A percentile compares a stretch with the other conserved stretches of the same genome.
These are phyloP conservation scores for Myotis findleyi DNA, from an alignment of 2,797 vertebrate genomes.

Conservation along the genomic window DNA sequence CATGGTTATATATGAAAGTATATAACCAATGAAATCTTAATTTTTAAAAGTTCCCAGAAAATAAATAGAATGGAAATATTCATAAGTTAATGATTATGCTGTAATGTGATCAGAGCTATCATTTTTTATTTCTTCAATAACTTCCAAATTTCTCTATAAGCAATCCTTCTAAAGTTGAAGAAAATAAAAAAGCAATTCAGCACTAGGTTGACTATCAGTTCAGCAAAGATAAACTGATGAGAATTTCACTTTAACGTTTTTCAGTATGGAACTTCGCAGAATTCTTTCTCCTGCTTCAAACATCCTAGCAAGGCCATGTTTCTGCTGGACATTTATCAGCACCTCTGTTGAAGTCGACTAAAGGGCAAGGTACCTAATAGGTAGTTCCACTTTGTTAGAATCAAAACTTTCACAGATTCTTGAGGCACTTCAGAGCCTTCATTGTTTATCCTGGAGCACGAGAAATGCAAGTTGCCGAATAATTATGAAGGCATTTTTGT, in stretches of 20 bases:
- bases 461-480: neutral
- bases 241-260: neutral
- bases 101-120: neutral
- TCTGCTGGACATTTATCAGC: constrained; percentile 45
- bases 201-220: neutral
- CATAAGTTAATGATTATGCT: neutral
- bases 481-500: neutral
- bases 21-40: neutral
- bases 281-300: neutral
- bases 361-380: constrained; percentile 19
- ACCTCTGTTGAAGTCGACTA: neutral
- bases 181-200: neutral
- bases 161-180: neutral
- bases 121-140: neutral
- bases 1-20: neutral
- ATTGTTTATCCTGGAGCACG: neutral
- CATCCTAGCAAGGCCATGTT: neutral
- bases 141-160: neutral
- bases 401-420: neutral
- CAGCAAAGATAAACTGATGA: neutral
- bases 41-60: neutral
- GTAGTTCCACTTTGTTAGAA: neutral
- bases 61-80: neutral
- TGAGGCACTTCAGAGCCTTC: neutral
- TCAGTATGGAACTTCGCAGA: neutral